phyloP scores from a whole-genome alignment of 2,888 invertebrate genomes.

The Eupithecia abbreviata region DNA sequence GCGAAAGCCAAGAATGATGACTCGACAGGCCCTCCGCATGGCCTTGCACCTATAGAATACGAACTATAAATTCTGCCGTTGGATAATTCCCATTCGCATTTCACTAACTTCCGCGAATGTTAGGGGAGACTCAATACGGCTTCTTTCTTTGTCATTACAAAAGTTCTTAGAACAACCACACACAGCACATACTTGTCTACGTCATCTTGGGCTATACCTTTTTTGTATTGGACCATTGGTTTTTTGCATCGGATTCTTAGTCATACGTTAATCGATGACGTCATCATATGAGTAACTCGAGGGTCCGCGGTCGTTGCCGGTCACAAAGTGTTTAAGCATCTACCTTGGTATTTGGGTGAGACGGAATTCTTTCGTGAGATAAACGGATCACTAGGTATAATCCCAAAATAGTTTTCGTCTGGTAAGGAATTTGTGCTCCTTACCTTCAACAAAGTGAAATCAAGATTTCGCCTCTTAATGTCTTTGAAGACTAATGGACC shows the following conservation, averaged over 20 bases:
- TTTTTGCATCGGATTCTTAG: slow-evolving; percentile 59
- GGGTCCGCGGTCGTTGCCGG: slow-evolving; percentile 57
- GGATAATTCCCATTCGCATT: slow-evolving; percentile 31
- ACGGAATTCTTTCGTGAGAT: slow-evolving; percentile 48
- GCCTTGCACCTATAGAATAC: slow-evolving; percentile 28
- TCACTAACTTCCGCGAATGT: slow-evolving; percentile 35
- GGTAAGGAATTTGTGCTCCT: slow-evolving; percentile 7
- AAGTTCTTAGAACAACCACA: slow-evolving; percentile 47
- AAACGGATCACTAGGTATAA: slow-evolving; percentile 10
- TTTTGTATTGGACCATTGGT: slow-evolving; percentile 35
- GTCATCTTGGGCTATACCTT: slow-evolving; percentile 35
- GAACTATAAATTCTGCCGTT: slow-evolving; percentile 31
- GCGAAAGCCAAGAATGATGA: slow-evolving; percentile 55
- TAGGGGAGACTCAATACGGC: slow-evolving; percentile 43
- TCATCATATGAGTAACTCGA: slow-evolving; percentile 74
- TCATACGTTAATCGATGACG: slow-evolving; percentile 77
- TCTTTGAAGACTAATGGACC: slow-evolving; percentile 39
- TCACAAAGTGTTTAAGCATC: slow-evolving; percentile 56
- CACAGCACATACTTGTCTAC: slow-evolving; percentile 5
- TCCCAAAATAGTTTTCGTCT: slow-evolving; percentile 10
- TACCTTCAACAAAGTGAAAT: slow-evolving; percentile 14
- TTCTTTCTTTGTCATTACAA: slow-evolving; percentile 51
- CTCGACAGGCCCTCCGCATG: slow-evolving; percentile 44
- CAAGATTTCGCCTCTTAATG: slow-evolving; percentile 31
- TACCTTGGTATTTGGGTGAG: slow-evolving; percentile 64